phyloP scores from a whole-genome alignment of 2,113 vertebrate genomes.

The Eidolon helvum region DNA sequence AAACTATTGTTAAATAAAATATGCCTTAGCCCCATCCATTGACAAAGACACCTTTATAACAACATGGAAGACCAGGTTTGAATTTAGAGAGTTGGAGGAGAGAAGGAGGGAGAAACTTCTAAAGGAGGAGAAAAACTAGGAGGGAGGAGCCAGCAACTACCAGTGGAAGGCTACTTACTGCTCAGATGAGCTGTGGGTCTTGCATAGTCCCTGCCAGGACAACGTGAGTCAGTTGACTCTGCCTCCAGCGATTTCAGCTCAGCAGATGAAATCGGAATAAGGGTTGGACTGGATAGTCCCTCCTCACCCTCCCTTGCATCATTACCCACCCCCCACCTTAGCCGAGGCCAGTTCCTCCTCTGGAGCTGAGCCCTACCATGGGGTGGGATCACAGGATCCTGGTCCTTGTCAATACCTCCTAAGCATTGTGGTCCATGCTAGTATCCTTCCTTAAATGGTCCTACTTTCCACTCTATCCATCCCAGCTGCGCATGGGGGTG shows the following conservation, averaged over 20 bases:
- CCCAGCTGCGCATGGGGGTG: not conserved
- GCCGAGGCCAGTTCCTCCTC: not conserved
- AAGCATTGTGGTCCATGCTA: too few relatives aligned
- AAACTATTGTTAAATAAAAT: not conserved
- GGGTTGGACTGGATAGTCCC: not conserved
- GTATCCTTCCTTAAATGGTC: not conserved
- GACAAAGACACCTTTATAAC: not conserved
- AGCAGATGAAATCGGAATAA: not conserved
- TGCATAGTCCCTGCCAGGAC: fast-evolving
- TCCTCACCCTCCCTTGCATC: too few relatives aligned
- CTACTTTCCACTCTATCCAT: not conserved
- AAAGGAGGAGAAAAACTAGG: not conserved
- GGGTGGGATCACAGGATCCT: not conserved
- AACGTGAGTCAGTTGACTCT: too few relatives aligned
- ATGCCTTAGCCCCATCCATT: not conserved
- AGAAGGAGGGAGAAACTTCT: not conserved
- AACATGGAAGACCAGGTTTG: not conserved
- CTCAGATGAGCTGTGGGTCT: not conserved
- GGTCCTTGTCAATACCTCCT: too few relatives aligned
- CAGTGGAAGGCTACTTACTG: not conserved
- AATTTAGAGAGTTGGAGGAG: not conserved
- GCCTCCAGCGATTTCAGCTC: not conserved
- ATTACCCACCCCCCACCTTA: not conserved
- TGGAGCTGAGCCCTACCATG: not conserved
- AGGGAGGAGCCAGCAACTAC: not conserved